A percentile compares a stretch with the other conserved stretches of the same genome.
Evolutionary conservation across 2,888 invertebrate genomes (phyloP).

Genomic region (Aphidius colemani): DNA sequence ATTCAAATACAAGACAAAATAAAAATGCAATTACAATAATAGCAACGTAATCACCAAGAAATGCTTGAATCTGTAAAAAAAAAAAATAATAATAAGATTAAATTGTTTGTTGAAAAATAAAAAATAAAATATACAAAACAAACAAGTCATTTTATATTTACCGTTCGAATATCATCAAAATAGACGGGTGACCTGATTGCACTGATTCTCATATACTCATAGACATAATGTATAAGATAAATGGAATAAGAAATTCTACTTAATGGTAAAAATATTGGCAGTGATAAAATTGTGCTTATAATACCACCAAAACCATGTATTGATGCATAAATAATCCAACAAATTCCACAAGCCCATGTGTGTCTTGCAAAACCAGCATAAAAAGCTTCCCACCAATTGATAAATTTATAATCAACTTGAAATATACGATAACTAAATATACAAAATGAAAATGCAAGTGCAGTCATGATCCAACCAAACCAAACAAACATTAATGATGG

Average conservation of each 20-base stretch:
- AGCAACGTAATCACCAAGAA: constrained; percentile 1
- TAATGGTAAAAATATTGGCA: constrained; percentile 38
- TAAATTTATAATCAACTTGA: constrained; percentile 50
- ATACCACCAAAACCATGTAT: constrained; percentile 62
- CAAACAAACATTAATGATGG: constrained; percentile 16
- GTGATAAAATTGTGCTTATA: constrained; percentile 36
- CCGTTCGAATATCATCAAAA: constrained; percentile 22
- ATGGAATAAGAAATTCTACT: constrained; percentile 42
- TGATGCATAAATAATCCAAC: constrained; percentile 64
- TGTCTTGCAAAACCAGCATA: constrained; percentile 60
- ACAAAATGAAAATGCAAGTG: constrained; percentile 34
- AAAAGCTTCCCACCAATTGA: constrained; percentile 51
- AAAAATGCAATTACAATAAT: neutral
- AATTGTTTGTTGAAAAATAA: too few species aligned
- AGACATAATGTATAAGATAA: constrained; percentile 39
- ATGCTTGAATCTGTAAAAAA: neutral
- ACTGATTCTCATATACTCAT: constrained; percentile 31
- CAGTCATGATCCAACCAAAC: constrained; percentile 37
- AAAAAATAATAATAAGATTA: too few species aligned
- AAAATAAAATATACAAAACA: too few species aligned
- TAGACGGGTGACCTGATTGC: constrained; percentile 28
- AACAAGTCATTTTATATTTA: too few species aligned
- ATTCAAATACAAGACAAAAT: constrained; percentile 24
- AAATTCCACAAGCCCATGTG: constrained; percentile 61
- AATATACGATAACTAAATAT: constrained; percentile 40